Conservation (phyloP, 2,113 vertebrate genomes). For the Siniperca knerii region DNA sequence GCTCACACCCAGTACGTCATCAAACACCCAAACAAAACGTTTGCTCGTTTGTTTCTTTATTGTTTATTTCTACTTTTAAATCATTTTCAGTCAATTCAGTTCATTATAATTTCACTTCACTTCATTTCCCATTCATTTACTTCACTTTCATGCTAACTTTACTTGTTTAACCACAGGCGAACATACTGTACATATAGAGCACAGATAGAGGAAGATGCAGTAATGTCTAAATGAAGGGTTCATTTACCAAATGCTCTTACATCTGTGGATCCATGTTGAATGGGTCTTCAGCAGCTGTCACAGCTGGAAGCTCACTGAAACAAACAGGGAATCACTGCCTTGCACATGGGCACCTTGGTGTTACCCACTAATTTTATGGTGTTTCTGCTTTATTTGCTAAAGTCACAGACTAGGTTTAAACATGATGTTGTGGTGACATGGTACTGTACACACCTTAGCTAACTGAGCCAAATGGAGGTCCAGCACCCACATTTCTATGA, state of each 20-base stretch:
- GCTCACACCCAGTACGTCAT: constrained; percentile 89
- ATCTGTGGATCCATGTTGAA: too few relatives aligned
- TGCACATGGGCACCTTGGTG: too few relatives aligned
- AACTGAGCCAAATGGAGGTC: neutral
- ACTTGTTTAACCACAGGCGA: neutral
- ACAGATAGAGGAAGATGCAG: neutral
- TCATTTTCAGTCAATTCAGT: neutral
- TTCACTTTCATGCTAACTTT: neutral
- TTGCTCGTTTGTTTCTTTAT: neutral
- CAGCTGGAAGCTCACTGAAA: too few relatives aligned
- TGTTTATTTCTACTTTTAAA: neutral
- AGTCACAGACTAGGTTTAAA: neutral
- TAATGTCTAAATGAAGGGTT: neutral
- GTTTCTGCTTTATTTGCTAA: too few relatives aligned
- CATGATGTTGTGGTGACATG: neutral
- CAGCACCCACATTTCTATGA: neutral
- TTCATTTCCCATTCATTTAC: neutral
- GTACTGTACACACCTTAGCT: neutral
- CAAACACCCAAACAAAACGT: neutral
- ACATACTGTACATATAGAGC: neutral
- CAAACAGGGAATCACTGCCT: too few relatives aligned
- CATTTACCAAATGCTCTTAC: neutral
- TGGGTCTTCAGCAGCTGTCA: too few relatives aligned
- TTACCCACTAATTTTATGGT: too few relatives aligned
- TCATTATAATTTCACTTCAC: neutral